Evolutionary conservation across 2,113 vertebrate species (phyloP).

Genomic region (Microtus ochrogaster): DNA sequence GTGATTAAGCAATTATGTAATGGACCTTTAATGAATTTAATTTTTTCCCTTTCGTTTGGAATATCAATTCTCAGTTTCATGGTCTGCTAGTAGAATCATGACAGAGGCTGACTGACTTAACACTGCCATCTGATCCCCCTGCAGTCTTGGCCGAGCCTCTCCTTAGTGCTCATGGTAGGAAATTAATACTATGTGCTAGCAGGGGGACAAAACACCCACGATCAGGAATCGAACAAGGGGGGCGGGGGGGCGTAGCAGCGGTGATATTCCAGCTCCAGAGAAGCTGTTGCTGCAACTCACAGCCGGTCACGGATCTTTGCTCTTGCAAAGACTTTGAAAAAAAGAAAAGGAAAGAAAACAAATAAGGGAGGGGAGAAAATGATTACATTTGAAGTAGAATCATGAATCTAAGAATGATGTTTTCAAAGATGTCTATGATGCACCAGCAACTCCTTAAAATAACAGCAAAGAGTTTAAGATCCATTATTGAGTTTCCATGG

Average conservation of each 20-base stretch:
- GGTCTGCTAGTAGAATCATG: neutral
- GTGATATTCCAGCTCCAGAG: neutral
- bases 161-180: neutral
- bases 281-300: neutral
- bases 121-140: neutral
- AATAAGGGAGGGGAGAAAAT: neutral
- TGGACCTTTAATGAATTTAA: slow-evolving; percentile 25
- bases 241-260: neutral
- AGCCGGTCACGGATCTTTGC: neutral
- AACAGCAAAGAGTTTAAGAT: slow-evolving; percentile 77
- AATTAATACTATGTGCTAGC: neutral
- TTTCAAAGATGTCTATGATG: slow-evolving; percentile 72
- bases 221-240: neutral
- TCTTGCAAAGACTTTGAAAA: slow-evolving; percentile 18
- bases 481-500: slow-evolving; percentile 77
- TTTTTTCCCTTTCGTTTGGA: slow-evolving; percentile 16
- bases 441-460: slow-evolving; percentile 77
- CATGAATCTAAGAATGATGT: slow-evolving; percentile 65
- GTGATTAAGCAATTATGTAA: slow-evolving; percentile 39
- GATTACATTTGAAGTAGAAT: slow-evolving; percentile 66
- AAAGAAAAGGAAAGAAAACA: neutral
- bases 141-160: neutral
- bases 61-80: neutral
- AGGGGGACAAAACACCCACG: neutral
- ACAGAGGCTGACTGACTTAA: slow-evolving; percentile 29